Evolutionary conservation across 2,113 vertebrate species (phyloP), one percentile per base, ranked within the genome.

Genomic region (Arenaria interpres): DNA sequence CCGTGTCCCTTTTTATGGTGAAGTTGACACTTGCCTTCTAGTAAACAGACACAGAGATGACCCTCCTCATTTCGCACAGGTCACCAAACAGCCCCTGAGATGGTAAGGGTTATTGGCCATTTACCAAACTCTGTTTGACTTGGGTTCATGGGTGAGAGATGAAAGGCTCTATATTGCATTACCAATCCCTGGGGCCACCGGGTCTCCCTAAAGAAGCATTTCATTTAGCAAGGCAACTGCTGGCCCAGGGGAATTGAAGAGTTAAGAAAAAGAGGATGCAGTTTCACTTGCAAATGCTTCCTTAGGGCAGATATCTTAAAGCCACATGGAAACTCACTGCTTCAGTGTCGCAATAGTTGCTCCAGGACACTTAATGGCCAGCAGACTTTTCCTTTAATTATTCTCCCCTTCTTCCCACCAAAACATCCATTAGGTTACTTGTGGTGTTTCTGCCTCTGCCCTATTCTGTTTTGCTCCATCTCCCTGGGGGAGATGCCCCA

Each of bases 121-220:
- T 96, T 94, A 91, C 94, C 93, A 95, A 96, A 95, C 89, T 87
- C 86, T 92, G 89, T 96, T 97, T 96, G 94, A 96, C 94, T 97
- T 88, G 87, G 90, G 93, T 95, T 96, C 91, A 89, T 94, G 91
- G 93, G 74, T 95, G 95, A 93, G 81, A 96, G 94, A 95, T 69
- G 91, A 92, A 97, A 96, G 94, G 88, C 84, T 20, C 67, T 89
- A 76, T 87, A 95, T 89, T 92, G 95, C 87, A 67, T 91, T 95
- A 96, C 74, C 81, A 28, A 1, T 77, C 94, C 80, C 91, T 23
- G 59, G 84, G 96, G 92, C 81, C 86, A 92, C 66, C 56, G 13
- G 1, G 48, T 43, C 81, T 87, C 93, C 92, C 91, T 91, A 50
- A 92, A 93, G 89, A 73, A 92, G 71, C 59, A 27, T 95, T 95